Evolutionary conservation across 2,113 vertebrate species (phyloP).

Genomic region (Pedionomus torquatus): DNA sequence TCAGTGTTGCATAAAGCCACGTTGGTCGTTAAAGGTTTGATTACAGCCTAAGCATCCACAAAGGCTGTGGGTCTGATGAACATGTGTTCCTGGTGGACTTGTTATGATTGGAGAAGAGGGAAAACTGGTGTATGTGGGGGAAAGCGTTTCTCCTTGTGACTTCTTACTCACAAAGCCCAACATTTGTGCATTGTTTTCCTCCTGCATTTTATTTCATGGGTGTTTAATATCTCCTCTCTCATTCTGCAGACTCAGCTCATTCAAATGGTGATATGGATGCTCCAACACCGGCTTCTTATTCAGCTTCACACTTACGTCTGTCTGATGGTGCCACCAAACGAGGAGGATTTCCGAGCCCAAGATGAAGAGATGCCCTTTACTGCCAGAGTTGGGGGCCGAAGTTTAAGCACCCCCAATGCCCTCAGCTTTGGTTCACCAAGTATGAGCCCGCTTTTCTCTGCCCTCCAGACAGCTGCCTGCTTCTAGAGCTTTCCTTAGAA

Average conservation of each 20-base stretch:
- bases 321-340: constrained; percentile 88
- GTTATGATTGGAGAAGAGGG: not conserved
- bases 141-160: not conserved
- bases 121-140: not conserved
- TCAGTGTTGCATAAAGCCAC: not conserved
- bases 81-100: not conserved
- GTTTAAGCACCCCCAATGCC: constrained; percentile 93
- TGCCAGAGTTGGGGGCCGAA: constrained; percentile 85
- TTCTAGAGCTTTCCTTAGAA: not conserved
- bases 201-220: not conserved
- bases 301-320: constrained; percentile 97
- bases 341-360: constrained; percentile 78
- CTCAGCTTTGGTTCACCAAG: constrained; percentile 98
- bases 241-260: constrained; percentile 90
- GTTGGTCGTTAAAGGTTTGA: not conserved
- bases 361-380: constrained; percentile 85
- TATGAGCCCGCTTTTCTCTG: constrained; percentile 64
- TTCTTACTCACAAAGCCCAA: not conserved
- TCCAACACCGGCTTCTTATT: constrained; percentile 90
- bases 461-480: not conserved
- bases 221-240: not conserved
- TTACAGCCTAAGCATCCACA: not conserved
- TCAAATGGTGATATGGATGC: constrained; percentile 99
- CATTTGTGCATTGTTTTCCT: not conserved
- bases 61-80: not conserved